Percentiles rank a stretch among this genome's conserved stretches.
These are phyloP conservation scores for Pterocles burchelli DNA, from an alignment of 2,113 vertebrate species.

Conservation along the genomic window DNA sequence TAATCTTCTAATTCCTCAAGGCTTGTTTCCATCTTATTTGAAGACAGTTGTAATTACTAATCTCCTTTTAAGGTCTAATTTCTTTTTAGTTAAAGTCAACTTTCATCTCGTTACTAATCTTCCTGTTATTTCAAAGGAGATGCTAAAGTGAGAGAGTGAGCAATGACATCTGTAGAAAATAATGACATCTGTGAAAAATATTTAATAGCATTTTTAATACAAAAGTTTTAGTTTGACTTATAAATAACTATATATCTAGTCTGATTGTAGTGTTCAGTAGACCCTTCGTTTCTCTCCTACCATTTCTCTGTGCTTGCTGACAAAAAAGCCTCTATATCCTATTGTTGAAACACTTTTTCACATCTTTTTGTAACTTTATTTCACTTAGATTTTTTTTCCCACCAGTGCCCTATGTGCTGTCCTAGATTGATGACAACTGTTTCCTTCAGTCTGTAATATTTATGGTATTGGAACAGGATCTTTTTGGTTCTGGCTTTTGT, in stretches of 20 bases:
- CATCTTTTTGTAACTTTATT: background rate
- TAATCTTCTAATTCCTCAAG: constrained; percentile 48
- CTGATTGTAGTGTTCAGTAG: background rate
- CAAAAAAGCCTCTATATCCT: background rate
- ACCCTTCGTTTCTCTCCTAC: background rate
- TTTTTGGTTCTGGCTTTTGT: background rate
- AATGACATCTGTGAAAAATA: constrained; percentile 3
- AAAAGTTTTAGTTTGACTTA: background rate
- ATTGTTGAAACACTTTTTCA: background rate
- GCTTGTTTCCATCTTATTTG: constrained; percentile 45
- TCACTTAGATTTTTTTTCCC: background rate
- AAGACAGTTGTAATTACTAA: constrained; percentile 61
- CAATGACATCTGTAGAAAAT: background rate
- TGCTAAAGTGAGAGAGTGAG: constrained; percentile 22
- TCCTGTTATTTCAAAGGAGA: constrained; percentile 56
- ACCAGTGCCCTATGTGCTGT: background rate
- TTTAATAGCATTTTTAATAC: background rate
- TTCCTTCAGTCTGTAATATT: background rate
- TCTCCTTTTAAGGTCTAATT: constrained; percentile 44
- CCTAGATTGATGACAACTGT: background rate
- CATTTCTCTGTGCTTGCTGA: background rate
- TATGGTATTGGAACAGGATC: background rate
- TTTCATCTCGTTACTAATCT: constrained; percentile 64
- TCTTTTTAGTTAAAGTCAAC: constrained; percentile 41
- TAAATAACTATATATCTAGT: background rate